These are phyloP conservation scores for Epizoanthus ramosus DNA, from an alignment of 92 coral and sea anemone genomes.

Conservation along the genomic window DNA sequence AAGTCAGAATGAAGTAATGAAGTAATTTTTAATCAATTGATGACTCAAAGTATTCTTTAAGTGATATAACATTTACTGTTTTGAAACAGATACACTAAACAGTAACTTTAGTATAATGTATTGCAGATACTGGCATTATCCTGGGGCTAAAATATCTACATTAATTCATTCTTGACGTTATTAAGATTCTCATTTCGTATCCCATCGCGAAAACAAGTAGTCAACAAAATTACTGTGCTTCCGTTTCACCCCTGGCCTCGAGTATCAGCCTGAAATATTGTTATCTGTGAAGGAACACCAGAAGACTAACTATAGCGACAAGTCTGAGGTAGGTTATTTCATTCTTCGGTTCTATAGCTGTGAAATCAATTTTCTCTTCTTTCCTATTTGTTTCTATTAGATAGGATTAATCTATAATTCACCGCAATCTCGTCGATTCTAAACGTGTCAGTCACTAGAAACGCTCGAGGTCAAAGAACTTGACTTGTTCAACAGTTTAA, in stretches of 20 bases:
- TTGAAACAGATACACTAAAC: conserved; percentile 3
- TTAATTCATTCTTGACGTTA: conserved; percentile 23
- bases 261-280: not conserved
- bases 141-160: not conserved
- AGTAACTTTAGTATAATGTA: not conserved
- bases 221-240: conserved; percentile 30
- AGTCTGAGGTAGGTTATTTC: conserved; percentile 1
- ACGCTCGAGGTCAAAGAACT: conserved; percentile 13
- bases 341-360: not conserved
- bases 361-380: not conserved
- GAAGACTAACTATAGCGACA: not conserved
- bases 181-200: conserved; percentile 22
- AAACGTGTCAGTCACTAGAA: not conserved
- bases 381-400: not conserved
- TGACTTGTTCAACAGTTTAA: not conserved
- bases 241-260: conserved; percentile 25
- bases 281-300: not conserved
- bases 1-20: no score
- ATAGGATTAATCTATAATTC: not conserved
- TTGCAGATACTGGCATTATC: not conserved
- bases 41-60: not conserved
- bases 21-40: no score
- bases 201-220: conserved; percentile 10
- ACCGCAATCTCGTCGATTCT: not conserved
- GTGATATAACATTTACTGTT: not conserved